Evolutionary conservation across 1,140 invertebrate species (phyloP).

Genomic region (Adelges cooleyi): DNA sequence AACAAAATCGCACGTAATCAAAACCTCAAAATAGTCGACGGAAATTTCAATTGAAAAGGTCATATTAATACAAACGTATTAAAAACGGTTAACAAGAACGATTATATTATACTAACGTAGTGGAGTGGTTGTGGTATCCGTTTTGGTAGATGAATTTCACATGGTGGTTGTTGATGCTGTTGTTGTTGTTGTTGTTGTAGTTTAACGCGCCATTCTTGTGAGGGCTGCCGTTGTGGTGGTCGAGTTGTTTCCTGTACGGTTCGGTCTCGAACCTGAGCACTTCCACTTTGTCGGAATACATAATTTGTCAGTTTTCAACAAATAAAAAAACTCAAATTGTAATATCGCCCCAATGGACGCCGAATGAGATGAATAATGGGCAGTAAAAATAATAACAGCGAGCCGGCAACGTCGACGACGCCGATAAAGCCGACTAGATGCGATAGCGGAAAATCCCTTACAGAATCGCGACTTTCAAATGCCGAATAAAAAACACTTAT

Average conservation of each 20-base stretch:
- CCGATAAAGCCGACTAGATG: neutral
- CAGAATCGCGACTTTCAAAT: neutral
- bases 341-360: too few species aligned
- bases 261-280: constrained; percentile 14
- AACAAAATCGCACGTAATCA: too few species aligned
- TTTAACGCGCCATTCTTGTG: neutral
- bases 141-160: neutral
- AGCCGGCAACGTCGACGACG: neutral
- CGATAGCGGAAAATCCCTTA: neutral
- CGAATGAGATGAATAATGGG: too few species aligned
- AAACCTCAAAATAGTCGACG: too few species aligned
- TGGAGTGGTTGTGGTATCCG: neutral
- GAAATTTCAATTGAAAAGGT: too few species aligned
- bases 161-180: neutral
- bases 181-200: constrained; percentile 5
- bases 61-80: too few species aligned
- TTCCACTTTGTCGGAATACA: constrained; percentile 23
- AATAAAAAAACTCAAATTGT: too few species aligned
- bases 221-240: neutral
- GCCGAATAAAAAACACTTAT: neutral
- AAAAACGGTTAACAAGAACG: too few species aligned
- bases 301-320: neutral
- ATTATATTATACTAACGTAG: constrained; percentile 1
- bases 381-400: too few species aligned
- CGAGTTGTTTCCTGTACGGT: constrained; percentile 1